These are phyloP conservation scores for Oryzias dopingdopingensis DNA, from an alignment of 2,797 vertebrate species.

Conservation along the genomic window DNA sequence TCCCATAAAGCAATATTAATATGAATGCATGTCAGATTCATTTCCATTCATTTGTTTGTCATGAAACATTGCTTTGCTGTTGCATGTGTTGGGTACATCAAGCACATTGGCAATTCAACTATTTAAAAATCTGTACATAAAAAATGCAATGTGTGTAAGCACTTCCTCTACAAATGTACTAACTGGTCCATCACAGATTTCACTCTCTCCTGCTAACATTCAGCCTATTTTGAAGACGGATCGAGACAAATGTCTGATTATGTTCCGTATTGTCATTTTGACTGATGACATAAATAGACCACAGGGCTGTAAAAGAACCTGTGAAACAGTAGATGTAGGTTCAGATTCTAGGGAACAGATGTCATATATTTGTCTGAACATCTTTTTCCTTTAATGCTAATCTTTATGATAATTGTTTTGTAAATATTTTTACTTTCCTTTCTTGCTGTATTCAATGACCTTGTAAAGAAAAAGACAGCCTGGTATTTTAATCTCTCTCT, in stretches of 20 bases:
- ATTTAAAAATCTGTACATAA: not conserved
- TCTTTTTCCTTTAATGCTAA: not conserved
- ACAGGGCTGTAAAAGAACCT: no score
- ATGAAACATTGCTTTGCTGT: slow-evolving; percentile 11
- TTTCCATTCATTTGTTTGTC: slow-evolving; percentile 10
- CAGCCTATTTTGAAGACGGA: not conserved
- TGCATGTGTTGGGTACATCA: no score
- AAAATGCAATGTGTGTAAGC: not conserved
- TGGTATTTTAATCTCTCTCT: slow-evolving; percentile 2
- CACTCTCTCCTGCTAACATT: not conserved
- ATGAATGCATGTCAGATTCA: slow-evolving; percentile 17
- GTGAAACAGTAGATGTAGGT: no score
- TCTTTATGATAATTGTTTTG: not conserved
- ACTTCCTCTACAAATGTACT: not conserved
- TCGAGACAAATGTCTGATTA: no score
- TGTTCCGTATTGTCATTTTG: no score
- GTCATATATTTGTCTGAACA: not conserved
- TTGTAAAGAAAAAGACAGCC: not conserved
- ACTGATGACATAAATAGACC: no score
- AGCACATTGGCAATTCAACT: no score
- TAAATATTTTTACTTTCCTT: not conserved
- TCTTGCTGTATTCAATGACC: slow-evolving; percentile 2
- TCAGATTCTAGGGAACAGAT: no score
- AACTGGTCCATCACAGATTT: not conserved
- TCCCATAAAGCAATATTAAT: slow-evolving; percentile 22